Evolutionary conservation across 2,888 invertebrate species (phyloP).

Genomic region (Hedya salicella): DNA sequence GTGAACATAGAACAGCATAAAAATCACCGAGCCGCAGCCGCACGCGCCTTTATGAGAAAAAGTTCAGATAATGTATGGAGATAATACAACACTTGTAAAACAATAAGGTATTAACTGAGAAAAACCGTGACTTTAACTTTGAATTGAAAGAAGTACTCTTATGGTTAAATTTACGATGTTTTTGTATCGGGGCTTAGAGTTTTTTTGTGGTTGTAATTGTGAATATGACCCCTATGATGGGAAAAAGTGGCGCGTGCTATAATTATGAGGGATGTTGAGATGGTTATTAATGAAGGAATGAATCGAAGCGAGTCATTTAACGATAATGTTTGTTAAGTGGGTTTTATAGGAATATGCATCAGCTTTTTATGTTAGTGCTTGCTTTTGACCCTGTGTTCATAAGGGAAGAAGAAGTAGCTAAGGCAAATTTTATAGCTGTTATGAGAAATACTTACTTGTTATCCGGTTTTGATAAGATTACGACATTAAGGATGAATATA

Average conservation of each 20-base stretch:
- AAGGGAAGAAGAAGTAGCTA: too few relatives aligned
- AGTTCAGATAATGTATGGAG: slow-evolving; percentile 33
- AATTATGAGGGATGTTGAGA: slow-evolving; percentile 25
- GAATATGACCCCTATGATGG: slow-evolving; percentile 16
- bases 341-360: background rate
- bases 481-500: too few relatives aligned
- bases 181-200: background rate
- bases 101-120: slow-evolving; percentile 16
- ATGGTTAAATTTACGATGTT: background rate
- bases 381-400: background rate
- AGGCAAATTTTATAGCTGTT: too few relatives aligned
- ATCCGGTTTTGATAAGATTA: too few relatives aligned
- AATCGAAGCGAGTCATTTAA: slow-evolving; percentile 28
- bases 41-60: slow-evolving; percentile 31
- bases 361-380: background rate
- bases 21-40: slow-evolving; percentile 33
- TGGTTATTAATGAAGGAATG: slow-evolving; percentile 29
- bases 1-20: slow-evolving; percentile 30
- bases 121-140: background rate
- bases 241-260: slow-evolving; percentile 31
- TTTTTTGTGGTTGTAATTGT: background rate
- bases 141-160: background rate
- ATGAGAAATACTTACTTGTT: too few relatives aligned
- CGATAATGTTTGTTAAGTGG: slow-evolving; percentile 25
- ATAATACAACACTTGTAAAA: slow-evolving; percentile 30